A percentile compares a stretch with the other conserved stretches of the same genome.
Evolutionary conservation across 1,140 invertebrate genomes (phyloP).

Genomic region (Scaptodrosophila lebanonensis): DNA sequence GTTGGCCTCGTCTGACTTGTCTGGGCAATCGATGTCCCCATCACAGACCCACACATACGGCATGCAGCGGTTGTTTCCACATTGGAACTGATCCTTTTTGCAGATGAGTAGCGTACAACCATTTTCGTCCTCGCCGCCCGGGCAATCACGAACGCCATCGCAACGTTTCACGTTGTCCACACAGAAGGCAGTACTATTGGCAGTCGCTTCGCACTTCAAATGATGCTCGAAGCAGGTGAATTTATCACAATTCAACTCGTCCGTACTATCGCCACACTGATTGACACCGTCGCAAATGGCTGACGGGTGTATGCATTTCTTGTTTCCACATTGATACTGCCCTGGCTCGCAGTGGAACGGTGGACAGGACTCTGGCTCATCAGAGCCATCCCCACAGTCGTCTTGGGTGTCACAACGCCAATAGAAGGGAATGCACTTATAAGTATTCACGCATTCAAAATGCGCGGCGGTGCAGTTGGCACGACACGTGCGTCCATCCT

Average conservation of each 20-base stretch:
- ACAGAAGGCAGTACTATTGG: slow-evolving; percentile 64
- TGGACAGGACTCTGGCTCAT: slow-evolving; percentile 85
- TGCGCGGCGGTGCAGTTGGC: slow-evolving; percentile 89
- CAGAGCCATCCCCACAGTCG: slow-evolving; percentile 88
- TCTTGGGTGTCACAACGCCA: slow-evolving; percentile 90
- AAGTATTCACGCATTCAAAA: slow-evolving; percentile 85
- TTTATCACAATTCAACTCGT: slow-evolving; percentile 82
- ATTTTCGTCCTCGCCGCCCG: slow-evolving; percentile 82
- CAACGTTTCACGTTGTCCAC: slow-evolving; percentile 66
- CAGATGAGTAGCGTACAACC: slow-evolving; percentile 78
- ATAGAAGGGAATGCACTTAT: slow-evolving; percentile 88
- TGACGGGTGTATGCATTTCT: slow-evolving; percentile 82
- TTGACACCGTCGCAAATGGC: slow-evolving; percentile 84
- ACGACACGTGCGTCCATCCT: slow-evolving; percentile 83
- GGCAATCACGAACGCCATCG: slow-evolving; percentile 82
- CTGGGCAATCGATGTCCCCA: slow-evolving; percentile 85
- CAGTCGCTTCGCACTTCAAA: slow-evolving; percentile 60
- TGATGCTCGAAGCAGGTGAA: slow-evolving; percentile 70
- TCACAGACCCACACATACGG: slow-evolving; percentile 89
- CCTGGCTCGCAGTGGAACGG: slow-evolving; percentile 86
- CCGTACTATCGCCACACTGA: slow-evolving; percentile 82
- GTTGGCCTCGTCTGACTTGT: slow-evolving; percentile 83
- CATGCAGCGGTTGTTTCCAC: slow-evolving; percentile 84
- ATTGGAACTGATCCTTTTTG: slow-evolving; percentile 84
- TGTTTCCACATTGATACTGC: slow-evolving; percentile 86